These are phyloP conservation scores for Hyles euphorbiae DNA, from an alignment of 1,140 invertebrate genomes.

Conservation along the genomic window DNA sequence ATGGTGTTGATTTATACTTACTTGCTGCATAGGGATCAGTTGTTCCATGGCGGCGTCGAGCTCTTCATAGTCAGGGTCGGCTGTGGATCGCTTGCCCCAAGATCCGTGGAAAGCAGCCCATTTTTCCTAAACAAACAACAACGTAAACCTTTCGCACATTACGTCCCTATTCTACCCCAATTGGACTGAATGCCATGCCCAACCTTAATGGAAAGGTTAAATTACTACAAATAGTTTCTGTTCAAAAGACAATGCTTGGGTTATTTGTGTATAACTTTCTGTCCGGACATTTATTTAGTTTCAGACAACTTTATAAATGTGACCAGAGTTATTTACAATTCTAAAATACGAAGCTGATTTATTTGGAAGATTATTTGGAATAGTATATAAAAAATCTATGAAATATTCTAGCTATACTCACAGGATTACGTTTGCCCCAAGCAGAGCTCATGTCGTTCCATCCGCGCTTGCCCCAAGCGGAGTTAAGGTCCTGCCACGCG, in stretches of 20 bases:
- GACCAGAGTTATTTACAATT: too few relatives aligned
- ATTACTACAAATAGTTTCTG: too few relatives aligned
- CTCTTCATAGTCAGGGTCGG: slow-evolving; percentile 76
- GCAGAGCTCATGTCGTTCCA: slow-evolving; percentile 79
- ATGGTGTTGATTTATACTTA: slow-evolving; percentile 10
- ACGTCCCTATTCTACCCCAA: too few relatives aligned
- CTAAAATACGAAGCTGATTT: too few relatives aligned
- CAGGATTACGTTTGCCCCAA: slow-evolving; percentile 79
- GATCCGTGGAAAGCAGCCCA: slow-evolving; percentile 79
- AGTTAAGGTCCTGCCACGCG: slow-evolving; percentile 78
- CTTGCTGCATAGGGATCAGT: slow-evolving; percentile 46
- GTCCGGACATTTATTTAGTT: not conserved
- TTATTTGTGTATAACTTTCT: not conserved
- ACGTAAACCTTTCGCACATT: not conserved
- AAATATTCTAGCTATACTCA: slow-evolving; percentile 28
- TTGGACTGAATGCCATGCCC: not conserved
- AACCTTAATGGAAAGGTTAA: not conserved
- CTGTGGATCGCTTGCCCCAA: slow-evolving; percentile 79
- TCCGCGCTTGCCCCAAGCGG: slow-evolving; percentile 77
- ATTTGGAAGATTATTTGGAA: too few relatives aligned
- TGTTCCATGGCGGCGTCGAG: slow-evolving; percentile 47
- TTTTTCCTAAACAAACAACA: slow-evolving; percentile 39
- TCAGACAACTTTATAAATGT: not conserved
- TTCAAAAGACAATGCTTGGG: not conserved
- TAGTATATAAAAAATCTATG: too few relatives aligned